Base-by-base conservation (phyloP, 2,113 vertebrate genomes). In the Gallinago jamesoni region DNA sequence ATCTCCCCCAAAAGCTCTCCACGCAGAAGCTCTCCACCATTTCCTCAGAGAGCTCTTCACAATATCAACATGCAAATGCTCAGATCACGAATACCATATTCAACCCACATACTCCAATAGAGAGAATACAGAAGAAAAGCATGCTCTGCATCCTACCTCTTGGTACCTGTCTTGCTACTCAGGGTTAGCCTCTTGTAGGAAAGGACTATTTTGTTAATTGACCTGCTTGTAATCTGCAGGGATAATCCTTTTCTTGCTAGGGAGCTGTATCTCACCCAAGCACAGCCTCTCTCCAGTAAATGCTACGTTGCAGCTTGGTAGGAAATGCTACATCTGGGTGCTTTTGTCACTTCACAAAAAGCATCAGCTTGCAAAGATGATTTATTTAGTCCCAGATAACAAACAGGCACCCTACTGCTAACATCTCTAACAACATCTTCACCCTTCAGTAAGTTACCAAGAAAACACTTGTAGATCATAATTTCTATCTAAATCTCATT, bases 291-390 rank as follows among this genome's bases (percentile, higher is more conserved):
- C 59, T 72, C 45, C 41, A 76, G 56, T n/a, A 76, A 70, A 73
- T 64, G n/a, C 27, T 30, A 4, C 9, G 0, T 16, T n/a, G 21
- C 68, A 69, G 13, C 53, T 78, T 47, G 21, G 62, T 90, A 87
- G 78, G 69, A 96, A 93, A 75, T 23, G 33, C 21, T 86, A 31
- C 84, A 50, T 84, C 82, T 96, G 75, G 21, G 35, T 62, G 68
- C 52, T 81, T 96, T 90, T 96, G 55, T 80, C 86, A 68, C 90
- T 92, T 82, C 53, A 48, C 31, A 59, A 64, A 52, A 75, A 93
- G 43, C 76, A 59, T 69, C 25, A 7, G 35, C 37, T 70, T 92
- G n/a, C 48, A 87, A 47, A 93, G 31, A 76, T 75, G 41, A 81
- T 95, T 93, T 87, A 80, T 87, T 88, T 87, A 89, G 37, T 79